A percentile compares a stretch with the other conserved stretches of the same genome.
phyloP scores from a whole-genome alignment of 2,113 vertebrate genomes.

The Sturnira hondurensis region DNA sequence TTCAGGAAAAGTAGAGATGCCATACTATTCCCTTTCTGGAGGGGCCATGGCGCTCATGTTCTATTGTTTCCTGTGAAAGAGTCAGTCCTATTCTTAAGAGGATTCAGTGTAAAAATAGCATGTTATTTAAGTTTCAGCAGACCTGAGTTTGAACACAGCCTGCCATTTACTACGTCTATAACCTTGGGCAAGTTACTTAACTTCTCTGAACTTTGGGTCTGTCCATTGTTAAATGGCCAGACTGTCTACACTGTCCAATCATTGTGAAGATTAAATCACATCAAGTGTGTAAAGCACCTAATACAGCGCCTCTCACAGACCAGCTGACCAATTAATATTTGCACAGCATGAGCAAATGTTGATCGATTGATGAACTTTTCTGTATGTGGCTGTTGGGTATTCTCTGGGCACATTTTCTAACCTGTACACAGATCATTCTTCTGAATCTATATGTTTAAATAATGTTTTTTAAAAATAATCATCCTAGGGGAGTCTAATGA shows the following conservation, averaged over 20 bases:
- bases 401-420: slow-evolving; percentile 55
- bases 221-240: not conserved
- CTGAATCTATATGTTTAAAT: slow-evolving; percentile 76
- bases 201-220: not conserved
- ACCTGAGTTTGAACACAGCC: not conserved
- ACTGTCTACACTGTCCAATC: not conserved
- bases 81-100: not conserved
- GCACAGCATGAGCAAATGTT: not conserved
- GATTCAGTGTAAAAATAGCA: not conserved
- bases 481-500: slow-evolving; percentile 74
- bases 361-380: slow-evolving; percentile 52
- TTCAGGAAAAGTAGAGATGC: not conserved
- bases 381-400: slow-evolving; percentile 65
- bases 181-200: not conserved
- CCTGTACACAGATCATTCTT: slow-evolving; percentile 63
- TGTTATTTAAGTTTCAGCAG: not conserved
- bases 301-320: not conserved
- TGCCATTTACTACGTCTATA: not conserved
- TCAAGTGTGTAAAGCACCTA: not conserved
- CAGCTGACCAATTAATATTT: not conserved
- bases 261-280: not conserved
- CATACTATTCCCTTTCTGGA: not conserved
- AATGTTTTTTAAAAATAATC: slow-evolving; percentile 51
- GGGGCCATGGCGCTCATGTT: not conserved
- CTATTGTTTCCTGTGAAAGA: not conserved